A percentile compares a stretch with the other conserved stretches of the same genome.
Evolutionary conservation across 2,113 vertebrate species (phyloP).

Genomic region (Aplodontia rufa): DNA sequence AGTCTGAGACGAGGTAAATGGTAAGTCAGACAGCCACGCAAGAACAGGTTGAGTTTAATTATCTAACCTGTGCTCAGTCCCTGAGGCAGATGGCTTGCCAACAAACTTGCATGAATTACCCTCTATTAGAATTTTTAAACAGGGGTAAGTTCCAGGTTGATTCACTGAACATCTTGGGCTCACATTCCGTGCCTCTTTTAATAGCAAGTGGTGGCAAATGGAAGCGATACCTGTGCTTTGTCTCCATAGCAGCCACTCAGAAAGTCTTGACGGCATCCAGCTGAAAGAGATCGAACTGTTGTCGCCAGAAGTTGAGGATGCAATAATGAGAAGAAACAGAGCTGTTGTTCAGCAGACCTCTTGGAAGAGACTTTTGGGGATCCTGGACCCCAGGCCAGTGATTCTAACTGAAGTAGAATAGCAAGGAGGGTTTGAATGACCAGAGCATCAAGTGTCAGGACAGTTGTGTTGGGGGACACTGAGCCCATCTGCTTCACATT

Average conservation of each 20-base stretch:
- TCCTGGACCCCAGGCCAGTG: neutral
- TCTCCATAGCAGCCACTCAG: conserved; percentile 80
- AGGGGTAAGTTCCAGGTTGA: conserved; percentile 79
- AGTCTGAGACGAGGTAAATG: conserved; percentile 67
- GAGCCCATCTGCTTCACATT: neutral
- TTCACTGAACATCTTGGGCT: conserved; percentile 78
- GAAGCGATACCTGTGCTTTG: conserved; percentile 80
- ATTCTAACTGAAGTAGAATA: neutral
- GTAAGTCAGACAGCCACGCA: conserved; percentile 75
- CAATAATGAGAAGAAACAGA: neutral
- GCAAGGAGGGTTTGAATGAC: neutral
- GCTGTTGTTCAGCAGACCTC: neutral
- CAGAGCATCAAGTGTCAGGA: neutral
- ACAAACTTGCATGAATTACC: conserved; percentile 79
- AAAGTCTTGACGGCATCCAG: conserved; percentile 67
- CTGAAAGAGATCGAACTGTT: conserved; percentile 63
- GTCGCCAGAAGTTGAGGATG: conserved; percentile 17
- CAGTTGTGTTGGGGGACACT: neutral
- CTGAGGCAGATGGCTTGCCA: conserved; percentile 80
- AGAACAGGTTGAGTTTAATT: conserved; percentile 81
- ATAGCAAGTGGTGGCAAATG: conserved; percentile 71
- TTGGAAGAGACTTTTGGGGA: neutral
- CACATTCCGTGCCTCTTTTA: conserved; percentile 77
- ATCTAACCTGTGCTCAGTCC: conserved; percentile 79
- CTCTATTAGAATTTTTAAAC: conserved; percentile 82